Evolutionary conservation across 2,888 invertebrate genomes (phyloP).

Genomic region (Seladonia tumulorum): DNA sequence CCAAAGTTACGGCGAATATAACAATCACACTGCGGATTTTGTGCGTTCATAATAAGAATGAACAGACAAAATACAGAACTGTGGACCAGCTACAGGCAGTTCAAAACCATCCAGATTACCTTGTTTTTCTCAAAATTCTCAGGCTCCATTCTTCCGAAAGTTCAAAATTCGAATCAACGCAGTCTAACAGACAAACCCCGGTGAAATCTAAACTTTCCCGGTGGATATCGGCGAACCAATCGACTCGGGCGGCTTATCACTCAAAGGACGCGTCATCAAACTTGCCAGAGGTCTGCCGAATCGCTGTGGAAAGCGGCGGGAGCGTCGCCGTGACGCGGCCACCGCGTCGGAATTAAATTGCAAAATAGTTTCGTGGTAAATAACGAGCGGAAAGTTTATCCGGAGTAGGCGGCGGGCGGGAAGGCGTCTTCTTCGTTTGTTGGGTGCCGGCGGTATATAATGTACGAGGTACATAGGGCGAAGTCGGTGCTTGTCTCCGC

Average conservation of each 20-base stretch:
- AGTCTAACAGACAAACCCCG: neutral
- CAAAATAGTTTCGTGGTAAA: conserved; percentile 78
- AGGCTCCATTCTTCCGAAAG: neutral
- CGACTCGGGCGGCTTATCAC: neutral
- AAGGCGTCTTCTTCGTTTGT: conserved; percentile 26
- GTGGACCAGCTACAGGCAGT: neutral
- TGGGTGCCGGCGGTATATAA: neutral
- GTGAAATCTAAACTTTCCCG: neutral
- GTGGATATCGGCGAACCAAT: neutral
- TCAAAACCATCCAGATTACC: neutral
- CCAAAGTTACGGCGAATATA: too few relatives aligned
- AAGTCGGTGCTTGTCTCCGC: neutral
- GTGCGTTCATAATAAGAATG: too few relatives aligned
- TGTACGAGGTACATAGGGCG: conserved; percentile 20
- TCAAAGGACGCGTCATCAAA: neutral
- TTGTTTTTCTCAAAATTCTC: neutral
- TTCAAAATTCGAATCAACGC: neutral
- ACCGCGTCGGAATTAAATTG: conserved; percentile 72
- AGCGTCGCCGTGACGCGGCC: neutral
- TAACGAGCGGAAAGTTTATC: conserved; percentile 77
- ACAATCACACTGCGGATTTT: too few relatives aligned
- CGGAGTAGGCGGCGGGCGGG: conserved; percentile 41
- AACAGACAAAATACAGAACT: too few relatives aligned
- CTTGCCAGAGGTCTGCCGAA: neutral
- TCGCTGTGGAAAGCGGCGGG: neutral